These are phyloP conservation scores for Cerastis rubricosa DNA, from an alignment of 2,888 invertebrate genomes.

Conservation along the genomic window DNA sequence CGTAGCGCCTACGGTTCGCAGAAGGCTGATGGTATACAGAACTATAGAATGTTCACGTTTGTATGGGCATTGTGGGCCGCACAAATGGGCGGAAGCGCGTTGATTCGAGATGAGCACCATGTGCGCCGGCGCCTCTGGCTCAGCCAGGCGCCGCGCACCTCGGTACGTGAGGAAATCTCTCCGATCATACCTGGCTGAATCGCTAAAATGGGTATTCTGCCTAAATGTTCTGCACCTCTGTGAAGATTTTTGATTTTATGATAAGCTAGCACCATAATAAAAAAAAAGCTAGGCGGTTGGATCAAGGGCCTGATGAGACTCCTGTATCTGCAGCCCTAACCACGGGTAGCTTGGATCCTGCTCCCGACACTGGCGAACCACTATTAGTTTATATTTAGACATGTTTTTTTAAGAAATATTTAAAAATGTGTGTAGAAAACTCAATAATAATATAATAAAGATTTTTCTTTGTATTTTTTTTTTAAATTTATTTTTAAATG, in stretches of 20 bases:
- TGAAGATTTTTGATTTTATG: constrained; percentile 39
- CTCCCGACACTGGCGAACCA: no score
- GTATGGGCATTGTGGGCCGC: constrained; percentile 86
- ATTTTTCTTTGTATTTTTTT: no score
- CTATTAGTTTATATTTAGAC: no score
- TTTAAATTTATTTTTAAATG: background rate
- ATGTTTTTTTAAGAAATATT: no score
- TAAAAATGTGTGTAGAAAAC: no score
- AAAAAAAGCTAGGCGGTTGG: no score
- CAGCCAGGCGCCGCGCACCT: constrained; percentile 79
- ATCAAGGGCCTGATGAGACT: no score
- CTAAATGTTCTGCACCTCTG: constrained; percentile 62
- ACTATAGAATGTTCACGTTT: constrained; percentile 63
- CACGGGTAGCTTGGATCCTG: no score
- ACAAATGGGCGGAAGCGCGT: constrained; percentile 85
- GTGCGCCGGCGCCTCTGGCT: constrained; percentile 82
- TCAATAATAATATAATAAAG: no score
- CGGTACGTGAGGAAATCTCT: constrained; percentile 87
- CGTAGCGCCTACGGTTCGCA: constrained; percentile 85
- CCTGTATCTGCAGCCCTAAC: no score
- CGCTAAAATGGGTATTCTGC: constrained; percentile 48
- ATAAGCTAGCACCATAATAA: background rate
- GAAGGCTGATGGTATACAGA: constrained; percentile 75
- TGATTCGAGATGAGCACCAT: constrained; percentile 69
- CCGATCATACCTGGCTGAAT: constrained; percentile 68